A percentile compares a stretch with the other conserved stretches of the same genome.
These are phyloP conservation scores for Chunga burmeisteri DNA, from an alignment of 2,113 vertebrate genomes.

Conservation along the genomic window DNA sequence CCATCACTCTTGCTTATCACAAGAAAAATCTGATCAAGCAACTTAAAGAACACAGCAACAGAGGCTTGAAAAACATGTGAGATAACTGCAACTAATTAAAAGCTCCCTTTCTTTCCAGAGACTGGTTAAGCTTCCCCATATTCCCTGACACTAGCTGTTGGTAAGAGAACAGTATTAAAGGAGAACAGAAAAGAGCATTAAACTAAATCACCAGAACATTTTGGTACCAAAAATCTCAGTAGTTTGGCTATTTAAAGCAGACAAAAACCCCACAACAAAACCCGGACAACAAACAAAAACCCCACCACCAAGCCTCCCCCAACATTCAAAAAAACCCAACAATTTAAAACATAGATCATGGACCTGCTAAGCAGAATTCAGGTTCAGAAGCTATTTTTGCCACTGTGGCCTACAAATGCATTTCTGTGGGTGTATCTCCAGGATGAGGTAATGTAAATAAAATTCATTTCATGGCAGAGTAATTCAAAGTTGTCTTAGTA, in stretches of 20 bases:
- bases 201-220: neutral
- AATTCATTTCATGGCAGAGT: neutral
- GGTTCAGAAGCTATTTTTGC: neutral
- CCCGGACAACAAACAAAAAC: neutral
- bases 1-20: neutral
- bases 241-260: neutral
- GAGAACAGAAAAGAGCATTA: neutral
- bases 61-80: neutral
- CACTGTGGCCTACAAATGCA: neutral
- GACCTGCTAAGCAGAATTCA: neutral
- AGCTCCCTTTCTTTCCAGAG: neutral
- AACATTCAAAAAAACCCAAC: neutral
- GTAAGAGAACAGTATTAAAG: neutral
- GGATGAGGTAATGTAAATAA: neutral
- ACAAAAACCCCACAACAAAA: neutral
- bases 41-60: neutral
- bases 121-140: neutral
- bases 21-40: neutral
- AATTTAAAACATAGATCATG: neutral
- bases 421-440: neutral
- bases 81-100: neutral
- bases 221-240: neutral
- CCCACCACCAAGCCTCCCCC: neutral
- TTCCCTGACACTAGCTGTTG: neutral
- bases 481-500: neutral